Evolutionary conservation across 1,140 invertebrate genomes (phyloP).

Genomic region (Leptopilina boulardi): DNA sequence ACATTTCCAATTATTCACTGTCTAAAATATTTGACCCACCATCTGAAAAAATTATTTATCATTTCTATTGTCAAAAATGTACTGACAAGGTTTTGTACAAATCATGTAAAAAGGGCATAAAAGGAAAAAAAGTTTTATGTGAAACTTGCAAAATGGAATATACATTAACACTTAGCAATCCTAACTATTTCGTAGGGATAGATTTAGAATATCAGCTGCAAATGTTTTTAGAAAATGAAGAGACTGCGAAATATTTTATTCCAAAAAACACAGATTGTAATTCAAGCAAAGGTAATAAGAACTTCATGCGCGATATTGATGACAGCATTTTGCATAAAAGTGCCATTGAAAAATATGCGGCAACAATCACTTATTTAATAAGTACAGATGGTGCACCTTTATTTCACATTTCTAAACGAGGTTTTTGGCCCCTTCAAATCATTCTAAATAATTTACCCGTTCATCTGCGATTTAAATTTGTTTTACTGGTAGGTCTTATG

Average conservation of each 20-base stretch:
- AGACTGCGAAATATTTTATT: slow-evolving; percentile 29
- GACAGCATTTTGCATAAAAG: slow-evolving; percentile 39
- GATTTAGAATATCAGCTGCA: slow-evolving; percentile 43
- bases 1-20: slow-evolving; percentile 19
- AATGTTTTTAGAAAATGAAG: slow-evolving; percentile 31
- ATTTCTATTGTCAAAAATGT: slow-evolving; percentile 43
- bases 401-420: slow-evolving; percentile 43
- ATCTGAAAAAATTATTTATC: slow-evolving; percentile 31
- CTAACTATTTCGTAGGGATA: slow-evolving; percentile 37
- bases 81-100: neutral
- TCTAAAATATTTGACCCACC: slow-evolving; percentile 20
- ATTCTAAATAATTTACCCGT: slow-evolving; percentile 43
- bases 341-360: neutral
- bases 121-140: slow-evolving; percentile 17
- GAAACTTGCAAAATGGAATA: slow-evolving; percentile 34
- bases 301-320: slow-evolving; percentile 23
- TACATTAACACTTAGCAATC: neutral
- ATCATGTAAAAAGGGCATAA: slow-evolving; percentile 24
- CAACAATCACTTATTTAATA: slow-evolving; percentile 40
- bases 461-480: slow-evolving; percentile 37
- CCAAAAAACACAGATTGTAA: slow-evolving; percentile 28
- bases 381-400: slow-evolving; percentile 46
- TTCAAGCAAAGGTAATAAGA: neutral
- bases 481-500: slow-evolving; percentile 40
- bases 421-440: slow-evolving; percentile 48